Base-by-base conservation (phyloP, 2,113 vertebrate species). In the Syngnathoides biaculeatus region DNA sequence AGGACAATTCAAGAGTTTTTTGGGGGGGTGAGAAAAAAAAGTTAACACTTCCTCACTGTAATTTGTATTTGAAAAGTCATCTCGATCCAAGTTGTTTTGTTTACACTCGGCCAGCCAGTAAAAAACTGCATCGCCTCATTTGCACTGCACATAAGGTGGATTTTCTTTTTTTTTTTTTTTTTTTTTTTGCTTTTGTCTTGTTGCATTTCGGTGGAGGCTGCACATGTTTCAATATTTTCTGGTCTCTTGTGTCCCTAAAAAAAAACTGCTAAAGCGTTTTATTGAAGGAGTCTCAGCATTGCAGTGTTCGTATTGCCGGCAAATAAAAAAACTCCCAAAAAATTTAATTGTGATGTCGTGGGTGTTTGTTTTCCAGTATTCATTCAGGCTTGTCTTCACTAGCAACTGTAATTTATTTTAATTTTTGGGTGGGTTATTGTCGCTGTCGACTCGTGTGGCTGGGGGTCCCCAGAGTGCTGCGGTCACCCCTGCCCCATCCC, bases 371-470 rank as follows among this genome's bases (percentile, higher is more conserved):
- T 59, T 73, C 52, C 77, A 63, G 64, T 77, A 77, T 61, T 64
- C 68, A 77, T 64, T 59, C 65, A 13, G 69, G 39, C 27, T 42
- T 47, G 53, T 82, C 79, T 85, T 78, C 79, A 87, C 81, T 82
- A 84, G 89, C 82, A 90, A 89, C 89, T 78, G 79, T 87, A 78
- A 78, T 85, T 35, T n/a, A 20, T 76, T 80, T 80, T 71, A 71
- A n/a, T n/a, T n/a, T n/a, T n/a, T n/a, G n/a, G n/a, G 64, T 56
- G 73, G 85, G 80, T 86, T 86, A 84, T 87, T 87, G 79, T 86
- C 83, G 84, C 79, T 80, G 82, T 79, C 80, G 85, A 73, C n/a
- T 78, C 71, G 75, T 85, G 82, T 74, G 83, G 79, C 83, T 48
- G 62, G 60, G 22, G 61, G 27, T 85, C 83, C 73, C 79, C 56